Evolutionary conservation across 2,888 invertebrate genomes (phyloP), one percentile per base, ranked within the genome.

Genomic region (Maniola hyperantus): DNA sequence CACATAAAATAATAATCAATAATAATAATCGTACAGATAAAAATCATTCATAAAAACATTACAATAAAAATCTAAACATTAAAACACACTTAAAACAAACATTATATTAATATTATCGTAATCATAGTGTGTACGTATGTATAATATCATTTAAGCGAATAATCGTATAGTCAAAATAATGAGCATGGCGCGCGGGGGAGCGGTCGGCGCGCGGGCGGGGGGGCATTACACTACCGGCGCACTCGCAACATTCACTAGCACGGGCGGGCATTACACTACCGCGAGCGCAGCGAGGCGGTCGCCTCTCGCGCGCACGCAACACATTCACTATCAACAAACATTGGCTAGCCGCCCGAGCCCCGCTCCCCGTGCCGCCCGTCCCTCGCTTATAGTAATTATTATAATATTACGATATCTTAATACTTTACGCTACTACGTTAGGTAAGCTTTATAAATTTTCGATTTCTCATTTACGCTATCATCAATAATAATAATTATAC

Each of bases 1-100:
- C 92, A 88, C 91, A 91, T 91, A 91, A 92, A 92, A 91, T 92
- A 91, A 92, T 91, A 91, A 92, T 91, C 91, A 91, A 91, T 90
- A 91, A 90, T 89, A 91, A 91, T 91, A 91, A 91, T 91, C 88
- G 87, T 91, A 91, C 91, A 89, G 90, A 92, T 92, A 92, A 91
- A 91, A 92, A 92, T 91, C 92, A 91, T 92, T 86, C 91, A 92
- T 91, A 91, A 92, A 92, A 92, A 92, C 92, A 92, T 92, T 92
- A 92, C 88, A 92, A 92, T 92, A 92, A 92, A 92, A 92, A 91
- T 92, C 92, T 92, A 92, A 92, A 91, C 91, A 90, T 92, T 91
- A 91, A 92, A 91, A 91, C 92, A 91, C 92, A 85, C 92, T 91
- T 91, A 92, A 92, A 92, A 92, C 92, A 92, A 92, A 91, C 90